These are phyloP conservation scores for Phasianus colchicus DNA, from an alignment of 2,113 vertebrate genomes.

Conservation along the genomic window DNA sequence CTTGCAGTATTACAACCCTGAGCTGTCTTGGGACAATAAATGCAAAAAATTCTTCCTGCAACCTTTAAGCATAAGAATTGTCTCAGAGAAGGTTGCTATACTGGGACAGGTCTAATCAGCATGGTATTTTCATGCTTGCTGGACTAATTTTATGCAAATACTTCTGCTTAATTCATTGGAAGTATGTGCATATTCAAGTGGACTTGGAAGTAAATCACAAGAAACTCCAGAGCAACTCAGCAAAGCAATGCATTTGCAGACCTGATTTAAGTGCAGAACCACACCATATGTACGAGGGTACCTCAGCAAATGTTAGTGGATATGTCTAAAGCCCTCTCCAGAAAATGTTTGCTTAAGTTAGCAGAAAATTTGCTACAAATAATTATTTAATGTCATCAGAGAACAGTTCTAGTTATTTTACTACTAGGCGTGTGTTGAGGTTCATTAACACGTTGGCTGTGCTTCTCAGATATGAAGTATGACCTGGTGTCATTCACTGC, in stretches of 20 bases:
- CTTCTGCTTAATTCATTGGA: background rate
- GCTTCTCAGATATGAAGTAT: background rate
- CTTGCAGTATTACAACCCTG: background rate
- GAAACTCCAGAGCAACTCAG: background rate
- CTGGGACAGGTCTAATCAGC: background rate
- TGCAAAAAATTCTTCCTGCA: background rate
- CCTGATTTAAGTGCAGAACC: background rate
- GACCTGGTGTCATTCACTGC: background rate
- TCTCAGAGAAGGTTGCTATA: background rate
- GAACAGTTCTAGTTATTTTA: background rate
- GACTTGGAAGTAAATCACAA: background rate
- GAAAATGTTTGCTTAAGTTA: background rate
- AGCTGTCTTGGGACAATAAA: background rate
- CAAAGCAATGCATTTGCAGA: background rate
- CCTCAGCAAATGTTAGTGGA: background rate
- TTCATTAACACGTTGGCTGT: conserved; percentile 1
- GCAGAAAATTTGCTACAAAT: conserved; percentile 3
- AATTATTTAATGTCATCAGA: conserved; percentile 51
- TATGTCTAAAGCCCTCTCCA: background rate
- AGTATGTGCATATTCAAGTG: background rate
- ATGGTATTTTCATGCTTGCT: background rate
- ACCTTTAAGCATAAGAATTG: background rate
- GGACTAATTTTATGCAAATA: background rate
- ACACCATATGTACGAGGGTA: accelerated
- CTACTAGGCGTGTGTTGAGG: background rate